These are phyloP conservation scores for Pelosia muscerda DNA, from an alignment of 2,888 invertebrate genomes.

Conservation along the genomic window DNA sequence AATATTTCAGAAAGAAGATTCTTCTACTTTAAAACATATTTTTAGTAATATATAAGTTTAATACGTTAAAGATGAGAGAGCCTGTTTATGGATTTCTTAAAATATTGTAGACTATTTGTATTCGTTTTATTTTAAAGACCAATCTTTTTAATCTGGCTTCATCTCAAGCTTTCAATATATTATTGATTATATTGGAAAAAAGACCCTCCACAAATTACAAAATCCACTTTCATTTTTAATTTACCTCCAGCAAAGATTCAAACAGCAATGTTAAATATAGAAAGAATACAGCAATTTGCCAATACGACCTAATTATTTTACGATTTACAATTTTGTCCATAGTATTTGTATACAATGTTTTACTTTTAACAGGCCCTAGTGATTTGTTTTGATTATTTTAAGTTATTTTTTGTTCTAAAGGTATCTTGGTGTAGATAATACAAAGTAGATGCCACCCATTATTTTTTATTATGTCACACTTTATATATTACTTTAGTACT, in stretches of 20 bases:
- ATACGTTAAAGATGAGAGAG: too few species aligned
- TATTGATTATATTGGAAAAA: not conserved
- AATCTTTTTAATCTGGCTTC: not conserved
- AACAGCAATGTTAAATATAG: not conserved
- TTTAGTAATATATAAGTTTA: too few species aligned
- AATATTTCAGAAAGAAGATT: too few species aligned
- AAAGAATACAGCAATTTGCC: not conserved
- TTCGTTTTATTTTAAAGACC: not conserved
- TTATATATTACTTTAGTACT: too few species aligned
- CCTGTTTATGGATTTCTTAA: too few species aligned
- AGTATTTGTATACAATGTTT: not conserved
- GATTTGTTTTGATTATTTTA: not conserved
- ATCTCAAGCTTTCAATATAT: not conserved
- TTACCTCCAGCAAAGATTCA: not conserved
- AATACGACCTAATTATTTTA: not conserved
- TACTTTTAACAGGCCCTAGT: not conserved
- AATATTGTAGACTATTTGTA: not conserved
- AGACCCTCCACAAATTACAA: not conserved
- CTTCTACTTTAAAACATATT: too few species aligned
- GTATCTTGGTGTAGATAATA: too few species aligned
- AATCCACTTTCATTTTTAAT: not conserved
- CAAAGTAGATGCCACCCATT: too few species aligned
- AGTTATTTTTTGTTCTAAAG: too few species aligned
- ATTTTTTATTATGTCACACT: too few species aligned
- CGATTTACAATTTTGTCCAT: not conserved